A percentile compares a stretch with the other conserved stretches of the same genome.
phyloP scores from a whole-genome alignment of 2,797 vertebrate genomes.

The Pangasius krempfi region DNA sequence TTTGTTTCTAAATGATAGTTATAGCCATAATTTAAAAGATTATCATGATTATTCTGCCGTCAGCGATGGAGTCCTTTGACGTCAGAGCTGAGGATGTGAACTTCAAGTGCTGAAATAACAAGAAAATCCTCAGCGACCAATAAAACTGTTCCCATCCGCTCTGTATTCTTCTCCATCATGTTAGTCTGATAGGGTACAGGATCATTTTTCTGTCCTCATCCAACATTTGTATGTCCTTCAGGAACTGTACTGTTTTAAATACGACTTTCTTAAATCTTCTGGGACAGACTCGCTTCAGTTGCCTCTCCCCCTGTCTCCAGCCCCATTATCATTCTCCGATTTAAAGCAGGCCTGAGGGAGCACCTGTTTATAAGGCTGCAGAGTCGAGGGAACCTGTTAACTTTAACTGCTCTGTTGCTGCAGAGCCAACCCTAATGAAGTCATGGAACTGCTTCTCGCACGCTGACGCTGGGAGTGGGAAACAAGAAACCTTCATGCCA shows the following conservation, averaged over 20 bases:
- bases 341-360: constrained; percentile 65
- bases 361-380: constrained; percentile 70
- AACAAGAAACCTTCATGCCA: constrained; percentile 17
- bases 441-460: constrained; percentile 42
- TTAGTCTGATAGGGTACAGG: constrained; percentile 38
- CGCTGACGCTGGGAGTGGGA: constrained; percentile 35
- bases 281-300: constrained; percentile 64
- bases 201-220: constrained; percentile 44
- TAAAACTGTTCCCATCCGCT: constrained; percentile 15
- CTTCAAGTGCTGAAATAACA: constrained; percentile 27
- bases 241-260: constrained; percentile 58
- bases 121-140: constrained; percentile 26
- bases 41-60: constrained; percentile 8
- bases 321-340: constrained; percentile 65
- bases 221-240: constrained; percentile 53
- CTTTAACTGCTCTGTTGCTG: constrained; percentile 61
- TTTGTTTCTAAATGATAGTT: constrained; percentile 8
- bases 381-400: constrained; percentile 67
- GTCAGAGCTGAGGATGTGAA: constrained; percentile 27
- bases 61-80: background rate
- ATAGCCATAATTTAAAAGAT: constrained; percentile 4
- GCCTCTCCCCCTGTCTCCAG: constrained; percentile 55
- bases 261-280: constrained; percentile 51
- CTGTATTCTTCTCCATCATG: constrained; percentile 36
- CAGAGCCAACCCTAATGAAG: constrained; percentile 57